phyloP scores from a whole-genome alignment of 2,797 vertebrate genomes.

The Bovichtus diacanthus region DNA sequence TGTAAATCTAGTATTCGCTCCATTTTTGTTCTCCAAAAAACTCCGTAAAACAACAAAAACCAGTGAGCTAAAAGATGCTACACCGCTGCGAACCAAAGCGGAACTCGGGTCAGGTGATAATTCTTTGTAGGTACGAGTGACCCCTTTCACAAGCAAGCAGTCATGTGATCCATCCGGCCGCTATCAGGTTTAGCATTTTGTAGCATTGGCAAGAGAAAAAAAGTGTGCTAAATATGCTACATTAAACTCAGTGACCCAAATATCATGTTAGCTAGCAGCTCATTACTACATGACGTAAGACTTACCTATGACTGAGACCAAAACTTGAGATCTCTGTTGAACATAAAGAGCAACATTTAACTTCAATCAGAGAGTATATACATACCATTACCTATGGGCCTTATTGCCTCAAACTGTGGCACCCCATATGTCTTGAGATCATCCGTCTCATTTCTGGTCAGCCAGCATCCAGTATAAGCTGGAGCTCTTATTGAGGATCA shows the following conservation, averaged over 20 bases:
- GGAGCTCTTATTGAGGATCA: constrained; percentile 63
- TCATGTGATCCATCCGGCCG: too few relatives aligned
- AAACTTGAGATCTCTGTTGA: constrained; percentile 18
- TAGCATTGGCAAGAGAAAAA: background rate
- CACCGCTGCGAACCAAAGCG: background rate
- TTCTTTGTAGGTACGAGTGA: background rate
- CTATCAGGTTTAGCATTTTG: background rate
- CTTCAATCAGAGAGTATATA: constrained; percentile 26
- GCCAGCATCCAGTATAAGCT: constrained; percentile 46
- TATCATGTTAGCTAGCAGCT: background rate
- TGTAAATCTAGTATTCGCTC: too few relatives aligned
- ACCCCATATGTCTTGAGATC: constrained; percentile 51
- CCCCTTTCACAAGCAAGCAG: background rate
- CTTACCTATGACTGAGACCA: constrained; percentile 21
- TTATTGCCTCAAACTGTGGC: constrained; percentile 33
- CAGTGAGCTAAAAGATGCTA: background rate
- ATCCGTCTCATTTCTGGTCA: constrained; percentile 53
- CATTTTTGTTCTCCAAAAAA: too few relatives aligned
- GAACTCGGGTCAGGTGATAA: background rate
- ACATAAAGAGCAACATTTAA: constrained; percentile 39
- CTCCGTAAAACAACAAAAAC: too few relatives aligned
- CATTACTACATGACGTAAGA: constrained; percentile 18
- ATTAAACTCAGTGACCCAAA: constrained; percentile 5
- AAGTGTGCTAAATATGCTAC: background rate
- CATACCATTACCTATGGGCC: constrained; percentile 33